These are phyloP conservation scores for Liolophura sinensis DNA, from an alignment of 1,140 invertebrate genomes.

Conservation along the genomic window DNA sequence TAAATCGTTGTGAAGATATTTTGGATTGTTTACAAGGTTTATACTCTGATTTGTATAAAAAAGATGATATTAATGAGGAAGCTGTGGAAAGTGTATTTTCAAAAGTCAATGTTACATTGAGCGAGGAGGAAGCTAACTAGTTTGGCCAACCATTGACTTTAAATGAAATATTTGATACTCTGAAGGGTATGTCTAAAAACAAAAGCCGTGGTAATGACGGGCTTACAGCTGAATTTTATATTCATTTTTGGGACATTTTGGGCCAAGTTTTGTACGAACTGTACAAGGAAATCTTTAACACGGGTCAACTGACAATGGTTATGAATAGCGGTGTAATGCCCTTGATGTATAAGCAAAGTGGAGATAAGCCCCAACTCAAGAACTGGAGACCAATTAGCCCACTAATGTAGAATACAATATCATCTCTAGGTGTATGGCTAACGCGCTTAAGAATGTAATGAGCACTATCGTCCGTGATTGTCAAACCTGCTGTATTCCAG, in stretches of 20 bases:
- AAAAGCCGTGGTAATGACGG: constrained; percentile 17
- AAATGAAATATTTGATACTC: constrained; percentile 6
- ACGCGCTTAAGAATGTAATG: constrained; percentile 15
- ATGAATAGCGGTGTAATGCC: constrained; percentile 10
- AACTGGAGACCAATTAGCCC: constrained; percentile 12
- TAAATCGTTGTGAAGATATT: constrained; percentile 2
- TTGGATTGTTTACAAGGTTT: constrained; percentile 10
- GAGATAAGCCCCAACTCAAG: constrained; percentile 9
- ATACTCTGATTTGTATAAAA: constrained; percentile 16
- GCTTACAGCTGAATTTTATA: constrained; percentile 16
- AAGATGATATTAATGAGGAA: constrained; percentile 5
- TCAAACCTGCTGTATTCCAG: constrained; percentile 15
- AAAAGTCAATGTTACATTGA: not conserved
- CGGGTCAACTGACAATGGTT: constrained; percentile 2
- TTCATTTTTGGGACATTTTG: constrained; percentile 2
- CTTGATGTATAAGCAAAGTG: constrained; percentile 14
- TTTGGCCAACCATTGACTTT: not conserved
- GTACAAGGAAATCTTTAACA: not conserved
- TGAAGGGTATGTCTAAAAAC: constrained; percentile 8
- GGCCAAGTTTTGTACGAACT: not conserved
- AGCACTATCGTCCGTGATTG: constrained; percentile 8
- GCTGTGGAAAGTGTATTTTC: constrained; percentile 3
- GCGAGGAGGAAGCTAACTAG: not conserved
- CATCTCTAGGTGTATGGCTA: constrained; percentile 9
- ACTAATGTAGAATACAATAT: constrained; percentile 20